Evolutionary conservation across 2,888 invertebrate genomes (phyloP), one percentile per base, ranked within the genome.

Genomic region (Exocentrus adspersus): DNA sequence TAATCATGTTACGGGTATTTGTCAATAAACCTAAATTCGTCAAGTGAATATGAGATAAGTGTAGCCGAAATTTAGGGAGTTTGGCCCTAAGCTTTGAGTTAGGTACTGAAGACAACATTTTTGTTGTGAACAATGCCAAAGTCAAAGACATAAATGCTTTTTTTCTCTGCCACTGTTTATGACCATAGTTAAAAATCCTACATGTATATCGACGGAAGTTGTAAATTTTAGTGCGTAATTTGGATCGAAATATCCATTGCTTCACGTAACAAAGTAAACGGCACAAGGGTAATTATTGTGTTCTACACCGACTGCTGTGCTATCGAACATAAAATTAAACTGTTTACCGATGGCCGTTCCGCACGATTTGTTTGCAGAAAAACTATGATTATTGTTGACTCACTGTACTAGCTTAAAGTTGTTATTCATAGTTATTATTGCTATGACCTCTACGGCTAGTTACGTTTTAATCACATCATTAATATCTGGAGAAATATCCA

Each of bases 371-470:
- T 14, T 37, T 41, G 21, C 46, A 46, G 46, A 53, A 53, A 43
- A 41, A 45, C 46, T 30, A 28, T 43, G 37, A 43, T 30, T 19
- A 30, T 14, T 32, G 53, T 28, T 53, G 24, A 60, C 14, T 60
- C 53, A 60, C 51, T 21, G 20, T 46, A 60, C 51, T 21, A 16
- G 37, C 30, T 53, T 46, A 53, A 53, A 53, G 60, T 53, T 48
- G 24, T 42, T 45, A 60, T 43, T 60, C 43, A 60, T 45, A 19
- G 20, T 37, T 4, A 42, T n/a, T 4, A 42, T n/a, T 24, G 46
- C 30, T 42, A 21, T 54, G 60, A 61, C 60, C 60, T 61, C 52
- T 20, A 42, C 54, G 54, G 37, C 60, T 54, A 61, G 54, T 54
- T 61, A 48, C 10, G 10, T 54, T 41, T n/a, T 50, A 61, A 61